Conservation (phyloP, 2,797 vertebrate species). For the Cynodonichthys magdalenae region DNA sequence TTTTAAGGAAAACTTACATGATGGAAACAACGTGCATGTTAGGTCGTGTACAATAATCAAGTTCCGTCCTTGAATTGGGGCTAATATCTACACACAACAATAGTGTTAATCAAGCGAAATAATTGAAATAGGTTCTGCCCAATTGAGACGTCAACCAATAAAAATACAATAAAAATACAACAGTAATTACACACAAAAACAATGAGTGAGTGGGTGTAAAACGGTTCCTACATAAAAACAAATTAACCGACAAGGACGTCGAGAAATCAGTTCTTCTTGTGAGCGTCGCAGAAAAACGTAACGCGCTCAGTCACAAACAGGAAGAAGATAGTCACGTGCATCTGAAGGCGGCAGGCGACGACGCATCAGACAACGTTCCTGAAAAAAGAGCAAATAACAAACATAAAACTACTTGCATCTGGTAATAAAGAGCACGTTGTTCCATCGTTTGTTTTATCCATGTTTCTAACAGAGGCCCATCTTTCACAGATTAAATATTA, state of each 20-base stretch:
- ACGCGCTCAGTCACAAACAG: conserved; percentile 83
- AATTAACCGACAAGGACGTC: conserved; percentile 71
- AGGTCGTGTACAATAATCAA: conserved; percentile 48
- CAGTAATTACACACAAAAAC: conserved; percentile 62
- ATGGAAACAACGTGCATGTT: conserved; percentile 60
- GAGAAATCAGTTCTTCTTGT: conserved; percentile 78
- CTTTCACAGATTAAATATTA: not conserved
- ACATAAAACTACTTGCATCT: conserved; percentile 70
- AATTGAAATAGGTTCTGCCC: conserved; percentile 46
- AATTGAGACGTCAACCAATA: conserved; percentile 54
- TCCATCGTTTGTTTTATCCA: conserved; percentile 14
- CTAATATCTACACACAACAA: conserved; percentile 66
- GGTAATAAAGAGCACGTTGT: conserved; percentile 47
- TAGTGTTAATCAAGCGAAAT: conserved; percentile 50
- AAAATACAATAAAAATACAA: conserved; percentile 59
- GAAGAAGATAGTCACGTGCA: conserved; percentile 79
- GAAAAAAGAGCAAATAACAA: conserved; percentile 84
- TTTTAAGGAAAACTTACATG: conserved; percentile 33
- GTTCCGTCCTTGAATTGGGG: conserved; percentile 44
- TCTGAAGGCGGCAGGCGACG: conserved; percentile 78
- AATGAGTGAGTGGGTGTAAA: conserved; percentile 66
- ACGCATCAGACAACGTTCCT: conserved; percentile 80
- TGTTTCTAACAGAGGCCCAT: not conserved
- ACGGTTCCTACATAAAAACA: conserved; percentile 70
- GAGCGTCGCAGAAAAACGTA: conserved; percentile 79